Evolutionary conservation across 1,140 invertebrate species (phyloP), one percentile per base, ranked within the genome.

Genomic region (Maniola jurtina): DNA sequence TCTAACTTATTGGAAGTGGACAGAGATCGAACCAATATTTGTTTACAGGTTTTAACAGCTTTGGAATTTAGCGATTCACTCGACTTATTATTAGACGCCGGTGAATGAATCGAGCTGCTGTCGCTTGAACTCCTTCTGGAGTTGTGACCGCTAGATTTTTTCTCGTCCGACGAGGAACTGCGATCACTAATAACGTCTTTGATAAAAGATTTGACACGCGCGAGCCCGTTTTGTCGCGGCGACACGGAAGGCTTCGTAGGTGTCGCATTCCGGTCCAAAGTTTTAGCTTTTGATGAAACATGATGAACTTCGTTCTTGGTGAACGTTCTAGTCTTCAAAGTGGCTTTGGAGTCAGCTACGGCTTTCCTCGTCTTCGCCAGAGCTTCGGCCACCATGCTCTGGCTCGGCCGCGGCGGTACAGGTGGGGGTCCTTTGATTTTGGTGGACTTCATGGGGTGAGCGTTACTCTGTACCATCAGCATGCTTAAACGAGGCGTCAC

Each of bases 361-460:
- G 92, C 86, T 79, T 91, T 91, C 66, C 92, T 86, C 9, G 92
- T 92, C 75, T 93, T 94, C 42, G 94, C 94, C 52, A 95, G 87
- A 7, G 94, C 94, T 80, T 95, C 94, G 2, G 93, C 93, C 40
- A 95, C 93, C 74, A 95, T 89, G 77, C 92, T 93, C 77, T 94
- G 92, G 77, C 93, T 94, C 13, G 95, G 95, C 61, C 94, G 87
- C 33, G 95, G 94, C n/a, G 95, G 95, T 54, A 95, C 94, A 62
- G 95, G 95, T 52, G 94, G 94, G 47, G 94, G 94, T 64, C 94
- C 93, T 75, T 88, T 88, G 48, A 90, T 73, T 76, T 89, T 89
- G 64, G 65, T 83, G 72, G 76, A 82, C 78, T 90, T 89, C 84
- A 88, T 88, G 65, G 87, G 88, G 71, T 88, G 88, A 13, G 84